Percentiles rank a stretch among this genome's conserved stretches.
phyloP scores from a whole-genome alignment of 2,888 invertebrate genomes.

The Drosophila formosana region DNA sequence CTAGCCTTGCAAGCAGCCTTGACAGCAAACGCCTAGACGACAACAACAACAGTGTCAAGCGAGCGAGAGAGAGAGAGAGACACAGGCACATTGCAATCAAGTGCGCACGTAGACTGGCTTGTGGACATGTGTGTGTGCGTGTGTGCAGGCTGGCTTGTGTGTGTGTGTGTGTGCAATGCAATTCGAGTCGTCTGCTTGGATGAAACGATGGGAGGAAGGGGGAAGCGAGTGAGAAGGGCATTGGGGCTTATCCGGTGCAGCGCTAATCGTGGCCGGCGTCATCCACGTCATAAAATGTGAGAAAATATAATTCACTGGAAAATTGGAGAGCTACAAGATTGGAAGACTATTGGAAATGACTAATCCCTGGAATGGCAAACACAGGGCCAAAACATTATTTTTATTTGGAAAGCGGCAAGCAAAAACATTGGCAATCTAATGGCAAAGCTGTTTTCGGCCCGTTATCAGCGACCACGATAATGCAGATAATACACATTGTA shows the following conservation, averaged over 20 bases:
- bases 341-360: not conserved
- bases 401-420: not conserved
- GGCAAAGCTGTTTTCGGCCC: slow-evolving; percentile 16
- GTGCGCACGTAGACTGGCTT: slow-evolving; percentile 45
- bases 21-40: slow-evolving; percentile 27
- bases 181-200: slow-evolving; percentile 6
- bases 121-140: not conserved
- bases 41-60: slow-evolving; percentile 8
- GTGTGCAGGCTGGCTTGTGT: not conserved
- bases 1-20: slow-evolving; percentile 43
- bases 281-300: slow-evolving; percentile 36
- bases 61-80: slow-evolving; percentile 2
- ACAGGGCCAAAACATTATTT: not conserved
- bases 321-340: not conserved
- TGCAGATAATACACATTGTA: slow-evolving; percentile 30
- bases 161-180: slow-evolving; percentile 23
- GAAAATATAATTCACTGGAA: slow-evolving; percentile 13
- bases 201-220: not conserved
- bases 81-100: slow-evolving; percentile 51
- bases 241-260: slow-evolving; percentile 54
- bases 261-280: slow-evolving; percentile 50
- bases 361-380: not conserved
- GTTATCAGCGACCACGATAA: slow-evolving; percentile 25
- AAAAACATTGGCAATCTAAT: slow-evolving; percentile 22
- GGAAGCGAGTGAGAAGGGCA: not conserved